Conservation (phyloP, 2,888 invertebrate species). For the Cecidostiba fungosa region DNA sequence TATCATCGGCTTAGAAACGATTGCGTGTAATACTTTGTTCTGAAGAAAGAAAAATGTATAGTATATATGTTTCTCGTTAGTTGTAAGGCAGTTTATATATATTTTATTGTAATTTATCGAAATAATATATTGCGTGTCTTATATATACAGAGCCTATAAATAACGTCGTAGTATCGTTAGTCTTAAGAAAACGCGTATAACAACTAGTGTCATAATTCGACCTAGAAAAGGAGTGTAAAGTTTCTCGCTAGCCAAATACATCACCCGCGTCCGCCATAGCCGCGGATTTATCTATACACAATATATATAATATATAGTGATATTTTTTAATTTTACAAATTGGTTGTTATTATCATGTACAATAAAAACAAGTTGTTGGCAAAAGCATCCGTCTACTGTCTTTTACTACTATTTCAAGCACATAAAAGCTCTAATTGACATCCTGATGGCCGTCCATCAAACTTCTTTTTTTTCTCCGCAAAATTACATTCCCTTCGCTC, state of each 20-base stretch:
- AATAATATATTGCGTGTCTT: constrained; percentile 10
- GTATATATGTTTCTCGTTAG: constrained; percentile 34
- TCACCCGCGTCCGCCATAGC: not conserved
- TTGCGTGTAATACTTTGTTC: not conserved
- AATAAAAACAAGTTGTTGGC: constrained; percentile 56
- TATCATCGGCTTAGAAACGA: not conserved
- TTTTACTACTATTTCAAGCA: too few relatives aligned
- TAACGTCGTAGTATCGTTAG: constrained; percentile 34
- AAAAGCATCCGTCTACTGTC: constrained; percentile 5
- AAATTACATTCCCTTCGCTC: too few relatives aligned
- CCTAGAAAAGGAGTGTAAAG: constrained; percentile 54
- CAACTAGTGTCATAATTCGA: constrained; percentile 57
- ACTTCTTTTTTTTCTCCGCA: not conserved
- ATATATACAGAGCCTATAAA: constrained; percentile 44
- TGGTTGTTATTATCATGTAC: constrained; percentile 63
- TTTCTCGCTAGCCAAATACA: constrained; percentile 58
- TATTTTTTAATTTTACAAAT: constrained; percentile 60
- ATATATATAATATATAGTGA: constrained; percentile 10
- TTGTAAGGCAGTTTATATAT: constrained; percentile 37
- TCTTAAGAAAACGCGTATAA: not conserved
- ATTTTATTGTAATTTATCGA: constrained; percentile 55
- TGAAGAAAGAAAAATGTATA: constrained; percentile 43
- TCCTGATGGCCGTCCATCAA: not conserved
- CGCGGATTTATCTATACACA: not conserved
- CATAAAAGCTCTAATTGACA: not conserved